A percentile compares a stretch with the other conserved stretches of the same genome.
Evolutionary conservation across 2,113 vertebrate species (phyloP).

Genomic region (Ursus arctos): DNA sequence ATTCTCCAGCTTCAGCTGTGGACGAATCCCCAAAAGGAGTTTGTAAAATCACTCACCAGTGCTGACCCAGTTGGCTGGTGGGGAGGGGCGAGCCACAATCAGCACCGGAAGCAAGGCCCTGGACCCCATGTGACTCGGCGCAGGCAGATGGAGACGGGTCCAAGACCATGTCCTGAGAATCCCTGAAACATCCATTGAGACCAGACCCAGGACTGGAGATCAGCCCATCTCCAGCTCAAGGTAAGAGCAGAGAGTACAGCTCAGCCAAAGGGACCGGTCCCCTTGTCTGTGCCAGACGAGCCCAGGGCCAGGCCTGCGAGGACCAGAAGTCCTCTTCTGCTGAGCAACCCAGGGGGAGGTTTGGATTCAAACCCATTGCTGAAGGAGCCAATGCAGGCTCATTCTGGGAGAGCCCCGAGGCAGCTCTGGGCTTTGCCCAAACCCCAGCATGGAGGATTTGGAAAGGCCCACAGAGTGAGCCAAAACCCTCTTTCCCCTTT

Average conservation of each 20-base stretch:
- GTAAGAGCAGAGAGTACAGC: not conserved
- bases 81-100: not conserved
- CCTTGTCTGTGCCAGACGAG: rapidly evolving
- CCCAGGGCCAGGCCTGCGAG: not conserved
- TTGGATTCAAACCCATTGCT: not conserved
- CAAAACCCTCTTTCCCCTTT: not conserved
- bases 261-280: not conserved
- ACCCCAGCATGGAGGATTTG: not conserved
- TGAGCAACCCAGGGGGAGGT: not conserved
- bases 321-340: not conserved
- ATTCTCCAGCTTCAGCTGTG: not conserved
- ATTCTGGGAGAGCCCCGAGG: not conserved
- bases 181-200: not conserved
- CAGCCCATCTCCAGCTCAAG: not conserved
- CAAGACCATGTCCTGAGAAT: not conserved
- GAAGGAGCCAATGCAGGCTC: not conserved
- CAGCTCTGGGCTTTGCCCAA: slow-evolving; percentile 31
- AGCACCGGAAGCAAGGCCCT: not conserved
- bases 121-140: rapidly evolving
- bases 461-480: not conserved
- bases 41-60: not conserved
- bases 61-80: not conserved
- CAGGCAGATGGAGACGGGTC: not conserved
- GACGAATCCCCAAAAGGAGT: not conserved
- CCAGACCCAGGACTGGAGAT: not conserved